Base-by-base conservation (phyloP, 2,888 invertebrate species). In the Schizotus pectinicornis region DNA sequence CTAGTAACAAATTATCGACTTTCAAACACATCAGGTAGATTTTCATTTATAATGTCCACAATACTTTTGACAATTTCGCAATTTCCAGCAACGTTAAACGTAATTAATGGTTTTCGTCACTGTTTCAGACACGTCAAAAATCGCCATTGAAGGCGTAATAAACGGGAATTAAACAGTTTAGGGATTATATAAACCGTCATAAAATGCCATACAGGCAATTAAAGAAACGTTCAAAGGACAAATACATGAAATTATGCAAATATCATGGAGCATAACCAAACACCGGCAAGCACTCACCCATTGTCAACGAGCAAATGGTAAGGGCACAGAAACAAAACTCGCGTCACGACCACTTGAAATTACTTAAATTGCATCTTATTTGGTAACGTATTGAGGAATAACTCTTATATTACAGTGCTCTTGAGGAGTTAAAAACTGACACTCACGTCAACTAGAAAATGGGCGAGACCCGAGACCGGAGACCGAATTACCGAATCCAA, bases 401-500 rank as follows among this genome's bases (percentile, higher is more conserved):
- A 59, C 59, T 42, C 63, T 65, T 59, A 61, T 58, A 54, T 59
- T 61, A 63, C 56, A 57, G 5, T 22, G 5, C 5, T 22, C 22
- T n/a, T n/a, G 65, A 67, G 61, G 60, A 71, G 71, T 67, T 71
- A 66, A 67, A 69, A 72, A 70, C 70, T 68, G 64, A 64, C 67
- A 67, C 57, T 65, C 63, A 71, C 69, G 67, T 70, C 70, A 70
- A 74, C 56, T 69, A 69, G 68, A 73, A 72, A 70, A 74, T 75
- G 76, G 76, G 74, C 75, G 74, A 76, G 74, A 71, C 76, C 73
- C n/a, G n/a, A n/a, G n/a, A n/a, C n/a, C n/a, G n/a, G n/a, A n/a
- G n/a, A n/a, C n/a, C n/a, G n/a, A n/a, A n/a, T n/a, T n/a, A n/a
- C n/a, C n/a, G n/a, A n/a, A n/a, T n/a, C n/a, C n/a, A n/a, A n/a